A percentile compares a stretch with the other conserved stretches of the same genome.
phyloP scores from a whole-genome alignment of 2,888 invertebrate genomes.

The Nemotelus nigrinus region DNA sequence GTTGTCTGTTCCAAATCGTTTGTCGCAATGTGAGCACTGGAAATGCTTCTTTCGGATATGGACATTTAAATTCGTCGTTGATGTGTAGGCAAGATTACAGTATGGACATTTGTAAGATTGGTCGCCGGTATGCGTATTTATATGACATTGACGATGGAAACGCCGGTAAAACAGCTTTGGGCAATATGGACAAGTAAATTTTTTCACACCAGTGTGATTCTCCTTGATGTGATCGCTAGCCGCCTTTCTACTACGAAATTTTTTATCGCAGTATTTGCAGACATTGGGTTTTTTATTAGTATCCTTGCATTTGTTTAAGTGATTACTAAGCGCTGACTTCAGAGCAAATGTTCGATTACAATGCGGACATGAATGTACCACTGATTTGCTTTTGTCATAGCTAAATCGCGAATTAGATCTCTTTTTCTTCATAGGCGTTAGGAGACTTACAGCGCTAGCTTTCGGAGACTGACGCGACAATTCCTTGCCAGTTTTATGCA shows the following conservation, averaged over 20 bases:
- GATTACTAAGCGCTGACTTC: not conserved
- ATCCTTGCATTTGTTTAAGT: too few relatives aligned
- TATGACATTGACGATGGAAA: not conserved
- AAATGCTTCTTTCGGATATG: not conserved
- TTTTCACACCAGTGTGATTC: not conserved
- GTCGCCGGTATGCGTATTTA: constrained; percentile 5
- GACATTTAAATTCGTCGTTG: not conserved
- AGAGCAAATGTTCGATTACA: not conserved
- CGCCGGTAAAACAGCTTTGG: not conserved
- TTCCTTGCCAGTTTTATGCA: too few relatives aligned
- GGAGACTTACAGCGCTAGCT: too few relatives aligned
- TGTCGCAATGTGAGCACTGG: not conserved
- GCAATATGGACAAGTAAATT: not conserved
- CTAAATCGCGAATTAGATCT: too few relatives aligned
- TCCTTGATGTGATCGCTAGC: not conserved
- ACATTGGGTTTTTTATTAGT: not conserved
- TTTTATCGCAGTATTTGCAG: constrained; percentile 9
- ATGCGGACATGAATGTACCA: not conserved
- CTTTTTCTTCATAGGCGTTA: too few relatives aligned
- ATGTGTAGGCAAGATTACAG: constrained; percentile 30
- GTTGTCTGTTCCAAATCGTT: not conserved
- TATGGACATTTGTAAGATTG: constrained; percentile 6
- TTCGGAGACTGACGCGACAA: too few relatives aligned
- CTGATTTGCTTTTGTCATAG: too few relatives aligned
- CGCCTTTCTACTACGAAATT: not conserved